Conservation (phyloP, 2,797 vertebrate genomes). For the Sparidentex hasta region DNA sequence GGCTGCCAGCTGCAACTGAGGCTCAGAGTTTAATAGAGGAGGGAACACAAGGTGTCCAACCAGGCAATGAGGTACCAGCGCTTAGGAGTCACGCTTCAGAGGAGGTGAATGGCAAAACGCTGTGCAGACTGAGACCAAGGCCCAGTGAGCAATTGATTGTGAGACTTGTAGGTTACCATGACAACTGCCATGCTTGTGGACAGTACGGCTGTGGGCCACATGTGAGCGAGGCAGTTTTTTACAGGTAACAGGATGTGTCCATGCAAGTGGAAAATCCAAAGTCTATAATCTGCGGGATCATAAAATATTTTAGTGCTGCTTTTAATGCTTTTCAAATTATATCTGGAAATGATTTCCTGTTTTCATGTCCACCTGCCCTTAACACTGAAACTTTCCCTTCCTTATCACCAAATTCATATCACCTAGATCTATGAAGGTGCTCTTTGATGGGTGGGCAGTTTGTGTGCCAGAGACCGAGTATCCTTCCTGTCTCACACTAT, state of each 20-base stretch:
- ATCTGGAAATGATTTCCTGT: constrained; percentile 30
- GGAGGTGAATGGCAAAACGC: constrained; percentile 75
- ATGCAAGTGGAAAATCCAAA: constrained; percentile 46
- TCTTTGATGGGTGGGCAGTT: neutral
- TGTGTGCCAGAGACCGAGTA: constrained; percentile 3
- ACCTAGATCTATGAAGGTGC: neutral
- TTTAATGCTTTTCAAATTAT: constrained; percentile 30
- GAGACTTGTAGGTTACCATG: constrained; percentile 79
- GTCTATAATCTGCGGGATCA: constrained; percentile 21
- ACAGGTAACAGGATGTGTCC: constrained; percentile 43
- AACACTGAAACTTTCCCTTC: neutral
- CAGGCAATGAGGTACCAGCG: constrained; percentile 67
- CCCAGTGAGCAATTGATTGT: constrained; percentile 77
- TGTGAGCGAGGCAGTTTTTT: constrained; percentile 52
- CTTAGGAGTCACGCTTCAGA: constrained; percentile 76
- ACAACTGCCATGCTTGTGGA: constrained; percentile 72
- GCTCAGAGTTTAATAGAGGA: constrained; percentile 58
- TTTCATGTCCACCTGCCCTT: neutral
- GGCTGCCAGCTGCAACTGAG: constrained; percentile 44
- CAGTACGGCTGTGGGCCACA: constrained; percentile 45
- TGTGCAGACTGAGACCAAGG: constrained; percentile 62
- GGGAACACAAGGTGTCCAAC: constrained; percentile 60
- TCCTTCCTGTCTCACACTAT: neutral
- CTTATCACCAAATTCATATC: constrained; percentile 30
- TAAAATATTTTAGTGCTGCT: constrained; percentile 39